Percentiles rank a stretch among this genome's conserved stretches.
Conservation (phyloP, 2,113 vertebrate genomes). For the Sula dactylatra region DNA sequence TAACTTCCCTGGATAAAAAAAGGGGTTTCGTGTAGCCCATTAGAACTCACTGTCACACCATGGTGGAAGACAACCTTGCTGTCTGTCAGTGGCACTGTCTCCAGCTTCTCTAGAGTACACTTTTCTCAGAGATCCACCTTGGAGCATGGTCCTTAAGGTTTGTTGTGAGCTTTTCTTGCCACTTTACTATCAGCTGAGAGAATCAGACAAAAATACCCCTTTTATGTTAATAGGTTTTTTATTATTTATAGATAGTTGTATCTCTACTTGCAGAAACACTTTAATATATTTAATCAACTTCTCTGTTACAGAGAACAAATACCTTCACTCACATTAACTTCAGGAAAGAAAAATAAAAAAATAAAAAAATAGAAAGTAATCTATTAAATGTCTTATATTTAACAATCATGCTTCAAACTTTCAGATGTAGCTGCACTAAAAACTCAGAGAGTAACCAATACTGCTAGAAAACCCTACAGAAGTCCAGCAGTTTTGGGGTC, state of each 20-base stretch:
- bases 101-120: background rate
- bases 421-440: background rate
- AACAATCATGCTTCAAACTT: rapidly evolving
- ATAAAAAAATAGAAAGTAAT: background rate
- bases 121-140: no score
- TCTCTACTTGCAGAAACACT: background rate
- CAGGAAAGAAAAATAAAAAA: background rate
- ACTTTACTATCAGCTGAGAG: background rate
- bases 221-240: background rate
- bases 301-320: background rate
- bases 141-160: background rate
- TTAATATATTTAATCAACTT: no score
- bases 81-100: background rate
- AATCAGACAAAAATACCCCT: background rate
- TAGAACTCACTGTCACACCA: rapidly evolving
- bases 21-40: background rate
- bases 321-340: no score
- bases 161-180: background rate
- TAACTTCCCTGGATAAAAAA: background rate
- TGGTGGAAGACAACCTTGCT: background rate
- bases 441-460: rapidly evolving
- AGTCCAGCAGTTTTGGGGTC: rapidly evolving
- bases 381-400: background rate
- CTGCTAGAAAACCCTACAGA: background rate
- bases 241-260: background rate